These are phyloP conservation scores for Frankliniella intonsa DNA, from an alignment of 2,888 invertebrate species.

Conservation along the genomic window DNA sequence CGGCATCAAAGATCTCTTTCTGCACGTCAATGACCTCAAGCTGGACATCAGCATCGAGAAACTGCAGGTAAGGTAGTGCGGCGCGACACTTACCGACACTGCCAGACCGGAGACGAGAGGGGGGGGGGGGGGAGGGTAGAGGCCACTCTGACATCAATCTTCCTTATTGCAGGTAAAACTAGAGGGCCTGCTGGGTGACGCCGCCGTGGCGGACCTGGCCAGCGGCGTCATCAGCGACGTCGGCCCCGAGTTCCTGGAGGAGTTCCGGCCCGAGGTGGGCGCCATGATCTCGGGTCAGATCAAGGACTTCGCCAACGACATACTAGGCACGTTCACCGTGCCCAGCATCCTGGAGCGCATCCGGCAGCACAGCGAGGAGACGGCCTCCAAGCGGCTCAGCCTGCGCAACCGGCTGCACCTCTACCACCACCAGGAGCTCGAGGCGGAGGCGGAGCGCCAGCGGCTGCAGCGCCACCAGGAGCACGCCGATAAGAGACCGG, in stretches of 20 bases:
- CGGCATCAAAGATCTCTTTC: conserved; percentile 3
- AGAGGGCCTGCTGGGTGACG: neutral
- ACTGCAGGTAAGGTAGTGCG: neutral
- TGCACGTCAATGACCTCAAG: conserved; percentile 5
- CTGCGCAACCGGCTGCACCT: neutral
- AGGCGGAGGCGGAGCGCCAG: conserved; percentile 13
- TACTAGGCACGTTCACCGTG: neutral
- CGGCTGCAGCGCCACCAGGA: neutral
- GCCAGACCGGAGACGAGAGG: neutral
- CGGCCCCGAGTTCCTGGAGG: neutral
- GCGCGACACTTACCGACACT: neutral
- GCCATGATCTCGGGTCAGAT: conserved; percentile 16
- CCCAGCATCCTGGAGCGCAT: conserved; percentile 1
- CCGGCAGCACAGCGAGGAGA: conserved; percentile 9
- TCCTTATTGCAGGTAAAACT: neutral
- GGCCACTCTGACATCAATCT: neutral
- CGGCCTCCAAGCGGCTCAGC: conserved; percentile 5
- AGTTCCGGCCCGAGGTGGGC: conserved; percentile 19
- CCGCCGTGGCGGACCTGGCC: conserved; percentile 16
- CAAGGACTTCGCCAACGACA: conserved; percentile 21
- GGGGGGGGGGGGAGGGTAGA: neutral
- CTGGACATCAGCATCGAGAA: conserved; percentile 10
- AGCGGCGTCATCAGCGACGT: conserved; percentile 21
- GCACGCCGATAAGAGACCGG: neutral
- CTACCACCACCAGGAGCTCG: conserved; percentile 8